phyloP scores from a whole-genome alignment of 2,888 invertebrate genomes.

The Meganola albula region DNA sequence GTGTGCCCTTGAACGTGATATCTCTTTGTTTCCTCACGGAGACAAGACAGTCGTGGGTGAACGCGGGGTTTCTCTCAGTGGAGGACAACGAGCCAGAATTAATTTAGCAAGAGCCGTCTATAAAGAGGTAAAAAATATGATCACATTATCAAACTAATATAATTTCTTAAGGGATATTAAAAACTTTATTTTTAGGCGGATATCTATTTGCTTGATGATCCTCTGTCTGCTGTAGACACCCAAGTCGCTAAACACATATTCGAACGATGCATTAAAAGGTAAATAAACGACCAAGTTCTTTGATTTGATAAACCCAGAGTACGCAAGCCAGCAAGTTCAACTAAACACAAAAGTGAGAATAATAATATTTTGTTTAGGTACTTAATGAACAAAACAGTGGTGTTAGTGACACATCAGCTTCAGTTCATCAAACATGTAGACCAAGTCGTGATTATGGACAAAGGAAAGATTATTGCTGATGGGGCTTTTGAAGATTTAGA shows the following conservation, averaged over 20 bases:
- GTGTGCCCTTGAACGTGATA: slow-evolving; percentile 85
- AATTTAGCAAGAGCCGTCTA: slow-evolving; percentile 82
- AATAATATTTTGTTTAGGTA: slow-evolving; percentile 38
- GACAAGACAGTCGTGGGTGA: slow-evolving; percentile 92
- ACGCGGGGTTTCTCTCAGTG: slow-evolving; percentile 88
- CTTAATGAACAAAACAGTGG: slow-evolving; percentile 82
- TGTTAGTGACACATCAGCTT: slow-evolving; percentile 90
- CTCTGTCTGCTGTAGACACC: slow-evolving; percentile 85
- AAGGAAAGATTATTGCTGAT: slow-evolving; percentile 52
- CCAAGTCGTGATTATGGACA: slow-evolving; percentile 69
- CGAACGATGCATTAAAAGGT: slow-evolving; percentile 80
- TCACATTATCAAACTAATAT: too few species aligned
- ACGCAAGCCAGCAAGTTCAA: too few species aligned
- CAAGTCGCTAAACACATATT: slow-evolving; percentile 84
- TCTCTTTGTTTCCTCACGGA: slow-evolving; percentile 85
- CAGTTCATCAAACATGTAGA: slow-evolving; percentile 86
- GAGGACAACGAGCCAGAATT: slow-evolving; percentile 86
- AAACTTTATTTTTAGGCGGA: slow-evolving; percentile 78
- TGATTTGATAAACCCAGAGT: too few species aligned
- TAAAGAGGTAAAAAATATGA: slow-evolving; percentile 69
- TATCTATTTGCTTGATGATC: slow-evolving; percentile 86
- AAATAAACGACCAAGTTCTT: slow-evolving; percentile 6
- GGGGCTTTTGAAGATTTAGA: slow-evolving; percentile 56
- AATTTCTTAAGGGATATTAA: too few species aligned
- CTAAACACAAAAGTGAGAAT: not conserved